Evolutionary conservation across 2,113 vertebrate genomes (phyloP), one percentile per base, ranked within the genome.

Genomic region (Propithecus coquereli): DNA sequence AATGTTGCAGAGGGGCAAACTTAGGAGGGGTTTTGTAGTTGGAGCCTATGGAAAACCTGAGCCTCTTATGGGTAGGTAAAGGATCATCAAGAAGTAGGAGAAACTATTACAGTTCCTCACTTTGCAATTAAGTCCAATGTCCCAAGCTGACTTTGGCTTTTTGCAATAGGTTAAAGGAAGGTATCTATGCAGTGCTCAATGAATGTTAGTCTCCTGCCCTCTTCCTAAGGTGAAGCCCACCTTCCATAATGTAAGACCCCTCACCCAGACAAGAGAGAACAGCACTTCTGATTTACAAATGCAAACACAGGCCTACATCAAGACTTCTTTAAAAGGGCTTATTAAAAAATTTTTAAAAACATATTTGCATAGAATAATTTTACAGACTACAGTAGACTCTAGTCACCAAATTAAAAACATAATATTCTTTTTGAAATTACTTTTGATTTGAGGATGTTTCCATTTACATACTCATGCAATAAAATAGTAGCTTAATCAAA

Each of bases 401-500:
- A 87, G 6, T 65, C 37, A 92, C n/a, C 66, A 73, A 80, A 90
- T 68, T 63, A 96, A 87, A 96, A 93, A 68, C n/a, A 94, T 34
- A 68, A 83, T 73, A 77, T 61, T 94, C 23, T 90, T 71, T 77
- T 80, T 93, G 37, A 40, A 50, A 57, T 95, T 92, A 52, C 70
- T 40, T 86, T 88, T 34, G 47, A 66, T 92, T 87, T 82, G 82
- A 97, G 52, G 40, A 86, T 87, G 27, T 90, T 90, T 59, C 47
- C 61, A 68, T 50, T 94, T 88, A 77, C 3, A 74, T 50, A 47
- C 9, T 43, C 57, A 79, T 34, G 54, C 3, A 79, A 73, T 91
- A 92, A 95, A 96, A 86, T 59, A 91, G 80, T 91, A 84, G 89
- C 52, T 95, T 91, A 93, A 95, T 90, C 65, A 94, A 93, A 91